Conservation (phyloP, 1,140 invertebrate species). For the Nebria ingens region DNA sequence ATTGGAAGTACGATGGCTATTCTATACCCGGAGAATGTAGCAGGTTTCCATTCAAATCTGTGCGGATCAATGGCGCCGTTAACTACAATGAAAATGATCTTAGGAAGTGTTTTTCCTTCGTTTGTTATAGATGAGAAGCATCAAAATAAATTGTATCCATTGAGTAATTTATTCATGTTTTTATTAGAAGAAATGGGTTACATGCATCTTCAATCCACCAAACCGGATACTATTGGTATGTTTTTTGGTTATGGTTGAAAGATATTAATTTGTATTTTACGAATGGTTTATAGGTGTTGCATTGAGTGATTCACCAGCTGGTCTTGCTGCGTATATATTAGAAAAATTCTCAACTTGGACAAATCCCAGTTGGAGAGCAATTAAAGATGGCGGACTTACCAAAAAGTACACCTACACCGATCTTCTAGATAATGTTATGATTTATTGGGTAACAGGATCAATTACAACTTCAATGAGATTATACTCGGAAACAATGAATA, state of each 20-base stretch:
- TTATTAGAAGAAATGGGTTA: conserved; percentile 68
- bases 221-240: conserved; percentile 83
- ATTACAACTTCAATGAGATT: conserved; percentile 67
- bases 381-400: conserved; percentile 60
- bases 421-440: conserved; percentile 78
- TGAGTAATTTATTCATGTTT: conserved; percentile 35
- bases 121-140: conserved; percentile 45
- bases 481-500: conserved; percentile 55
- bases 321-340: conserved; percentile 69
- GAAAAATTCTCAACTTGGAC: conserved; percentile 77
- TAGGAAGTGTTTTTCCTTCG: conserved; percentile 44
- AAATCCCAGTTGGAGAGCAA: conserved; percentile 42
- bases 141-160: conserved; percentile 49
- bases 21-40: conserved; percentile 58
- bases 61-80: conserved; percentile 34
- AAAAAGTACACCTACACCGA: conserved; percentile 57
- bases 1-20: conserved; percentile 49
- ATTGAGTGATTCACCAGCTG: conserved; percentile 55
- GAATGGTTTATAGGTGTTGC: conserved; percentile 41
- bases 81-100: conserved; percentile 38
- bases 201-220: conserved; percentile 70
- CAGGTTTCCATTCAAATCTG: conserved; percentile 59
- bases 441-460: conserved; percentile 72
- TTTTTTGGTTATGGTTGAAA: conserved; percentile 25
- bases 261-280: neutral